A percentile compares a stretch with the other conserved stretches of the same genome.
Conservation (phyloP, 2,888 invertebrate genomes). For the Cheilosia pagana region DNA sequence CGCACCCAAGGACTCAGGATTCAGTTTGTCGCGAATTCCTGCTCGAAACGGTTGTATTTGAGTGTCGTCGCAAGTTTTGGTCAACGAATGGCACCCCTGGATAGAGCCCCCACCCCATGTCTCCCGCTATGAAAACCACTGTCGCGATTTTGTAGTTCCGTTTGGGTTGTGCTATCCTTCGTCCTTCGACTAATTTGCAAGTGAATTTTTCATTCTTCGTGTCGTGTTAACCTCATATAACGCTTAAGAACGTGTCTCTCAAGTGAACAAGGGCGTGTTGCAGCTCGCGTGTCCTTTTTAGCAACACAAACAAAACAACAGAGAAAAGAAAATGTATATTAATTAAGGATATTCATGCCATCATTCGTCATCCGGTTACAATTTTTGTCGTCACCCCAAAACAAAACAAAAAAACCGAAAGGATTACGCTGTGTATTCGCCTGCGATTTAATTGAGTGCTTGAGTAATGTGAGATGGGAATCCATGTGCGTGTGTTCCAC, state of each 20-base stretch:
- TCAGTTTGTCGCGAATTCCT: constrained; percentile 74
- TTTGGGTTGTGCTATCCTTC: background rate
- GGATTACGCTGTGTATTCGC: constrained; percentile 65
- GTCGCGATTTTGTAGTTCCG: constrained; percentile 40
- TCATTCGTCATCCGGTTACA: constrained; percentile 73
- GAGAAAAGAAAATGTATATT: constrained; percentile 42
- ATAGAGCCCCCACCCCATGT: constrained; percentile 44
- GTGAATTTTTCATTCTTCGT: constrained; percentile 33
- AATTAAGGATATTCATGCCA: constrained; percentile 74
- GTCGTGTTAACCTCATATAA: constrained; percentile 56
- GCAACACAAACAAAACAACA: background rate
- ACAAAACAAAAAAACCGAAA: constrained; percentile 26
- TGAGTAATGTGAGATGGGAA: constrained; percentile 60
- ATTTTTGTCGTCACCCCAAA: constrained; percentile 52
- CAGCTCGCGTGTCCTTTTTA: constrained; percentile 49
- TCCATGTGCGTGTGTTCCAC: constrained; percentile 57
- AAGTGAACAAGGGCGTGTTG: constrained; percentile 55
- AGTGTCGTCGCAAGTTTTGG: constrained; percentile 47
- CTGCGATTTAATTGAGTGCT: constrained; percentile 74
- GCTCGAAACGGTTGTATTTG: constrained; percentile 67
- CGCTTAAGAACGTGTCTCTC: constrained; percentile 54
- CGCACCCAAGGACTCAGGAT: constrained; percentile 55
- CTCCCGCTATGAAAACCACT: constrained; percentile 31
- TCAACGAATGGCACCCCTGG: constrained; percentile 49
- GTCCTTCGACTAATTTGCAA: constrained; percentile 51